Conservation (phyloP, 2,888 invertebrate species). For the Andrena bucephala region DNA sequence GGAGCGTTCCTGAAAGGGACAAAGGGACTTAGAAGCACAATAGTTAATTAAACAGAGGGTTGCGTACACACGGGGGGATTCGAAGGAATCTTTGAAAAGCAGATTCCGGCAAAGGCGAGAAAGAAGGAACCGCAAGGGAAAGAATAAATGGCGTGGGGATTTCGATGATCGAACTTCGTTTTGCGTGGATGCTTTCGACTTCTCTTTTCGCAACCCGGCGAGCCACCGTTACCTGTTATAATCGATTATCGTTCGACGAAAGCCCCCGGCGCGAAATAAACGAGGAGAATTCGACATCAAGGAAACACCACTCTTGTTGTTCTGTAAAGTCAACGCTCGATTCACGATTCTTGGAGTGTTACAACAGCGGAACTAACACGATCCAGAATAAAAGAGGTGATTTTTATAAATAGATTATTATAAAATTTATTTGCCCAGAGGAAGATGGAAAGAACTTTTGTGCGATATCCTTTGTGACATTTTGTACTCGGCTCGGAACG, state of each 20-base stretch:
- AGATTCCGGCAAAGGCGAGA: slow-evolving; percentile 7
- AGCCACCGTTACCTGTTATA: slow-evolving; percentile 34
- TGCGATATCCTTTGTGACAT: too few relatives aligned
- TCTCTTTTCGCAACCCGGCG: slow-evolving; percentile 7
- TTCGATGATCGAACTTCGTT: slow-evolving; percentile 12
- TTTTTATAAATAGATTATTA: too few relatives aligned
- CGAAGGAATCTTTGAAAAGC: slow-evolving; percentile 24
- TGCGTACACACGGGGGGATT: neutral
- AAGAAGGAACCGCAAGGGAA: slow-evolving; percentile 14
- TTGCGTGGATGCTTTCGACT: slow-evolving; percentile 7
- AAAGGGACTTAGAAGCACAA: neutral
- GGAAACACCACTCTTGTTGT: slow-evolving; percentile 24
- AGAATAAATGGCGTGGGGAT: slow-evolving; percentile 18
- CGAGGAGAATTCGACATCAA: slow-evolving; percentile 8
- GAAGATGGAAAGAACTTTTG: too few relatives aligned
- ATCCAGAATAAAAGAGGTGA: neutral
- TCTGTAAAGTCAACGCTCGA: slow-evolving; percentile 6
- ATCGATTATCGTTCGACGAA: slow-evolving; percentile 34
- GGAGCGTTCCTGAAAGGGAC: neutral
- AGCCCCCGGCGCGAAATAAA: slow-evolving; percentile 24
- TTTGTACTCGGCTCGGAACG: too few relatives aligned
- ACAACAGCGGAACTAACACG: neutral
- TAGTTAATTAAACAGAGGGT: slow-evolving; percentile 37
- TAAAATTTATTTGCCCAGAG: too few relatives aligned
- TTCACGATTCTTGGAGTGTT: neutral